Percentiles rank a stretch among this genome's conserved stretches.
These are phyloP conservation scores for Forbesichthys papilliferus DNA, from an alignment of 2,113 vertebrate species.

Conservation along the genomic window DNA sequence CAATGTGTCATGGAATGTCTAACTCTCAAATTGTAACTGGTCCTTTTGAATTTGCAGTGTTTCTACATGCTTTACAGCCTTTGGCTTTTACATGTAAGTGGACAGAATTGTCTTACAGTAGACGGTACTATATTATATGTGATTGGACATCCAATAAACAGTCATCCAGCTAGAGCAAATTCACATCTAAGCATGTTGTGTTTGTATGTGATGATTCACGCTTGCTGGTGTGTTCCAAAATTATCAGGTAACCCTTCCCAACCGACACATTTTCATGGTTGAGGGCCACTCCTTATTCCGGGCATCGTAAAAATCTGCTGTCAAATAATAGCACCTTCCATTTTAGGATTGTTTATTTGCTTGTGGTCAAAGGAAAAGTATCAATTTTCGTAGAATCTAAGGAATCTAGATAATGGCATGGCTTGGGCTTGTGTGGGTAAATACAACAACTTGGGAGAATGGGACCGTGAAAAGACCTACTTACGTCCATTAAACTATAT, in stretches of 20 bases:
- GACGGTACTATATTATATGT: not conserved
- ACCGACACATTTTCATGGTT: conserved; percentile 26
- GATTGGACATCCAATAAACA: not conserved
- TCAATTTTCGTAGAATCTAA: conserved; percentile 65
- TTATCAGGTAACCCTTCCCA: conserved; percentile 23
- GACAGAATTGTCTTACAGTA: not conserved
- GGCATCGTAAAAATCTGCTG: conserved; percentile 22
- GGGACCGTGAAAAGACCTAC: conserved; percentile 64
- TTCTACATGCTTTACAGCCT: not conserved
- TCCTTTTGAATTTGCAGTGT: conserved; percentile 8
- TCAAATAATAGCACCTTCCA: conserved; percentile 40
- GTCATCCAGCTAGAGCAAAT: not conserved
- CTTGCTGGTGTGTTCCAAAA: conserved; percentile 13
- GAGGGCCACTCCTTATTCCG: conserved; percentile 2
- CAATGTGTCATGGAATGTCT: not conserved
- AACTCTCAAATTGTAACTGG: not conserved
- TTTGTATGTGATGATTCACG: conserved; percentile 11
- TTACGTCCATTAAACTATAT: conserved; percentile 66
- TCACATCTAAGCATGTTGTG: not conserved
- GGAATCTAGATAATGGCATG: conserved; percentile 69
- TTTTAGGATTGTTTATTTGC: conserved; percentile 62
- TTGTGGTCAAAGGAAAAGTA: conserved; percentile 51
- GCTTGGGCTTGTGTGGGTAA: conserved; percentile 46
- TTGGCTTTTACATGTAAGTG: not conserved
- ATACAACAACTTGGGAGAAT: conserved; percentile 52